Base-by-base conservation (phyloP, 2,888 invertebrate genomes). In the Xylocampa areola region DNA sequence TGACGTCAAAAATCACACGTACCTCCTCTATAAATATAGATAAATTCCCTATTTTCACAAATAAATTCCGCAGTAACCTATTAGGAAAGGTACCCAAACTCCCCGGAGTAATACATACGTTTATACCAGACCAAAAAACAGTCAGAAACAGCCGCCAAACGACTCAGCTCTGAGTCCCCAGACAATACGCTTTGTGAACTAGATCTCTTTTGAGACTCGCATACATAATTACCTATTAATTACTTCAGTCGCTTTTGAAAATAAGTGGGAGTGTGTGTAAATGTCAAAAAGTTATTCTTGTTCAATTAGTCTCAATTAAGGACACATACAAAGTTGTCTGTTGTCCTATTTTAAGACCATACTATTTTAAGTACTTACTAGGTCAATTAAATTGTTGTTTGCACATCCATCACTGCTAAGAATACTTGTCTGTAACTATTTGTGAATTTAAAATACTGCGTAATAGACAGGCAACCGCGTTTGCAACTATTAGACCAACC, bases 81-180 rank as follows among this genome's bases (percentile, higher is more conserved):
- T n/a, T n/a, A n/a, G n/a, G n/a, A n/a, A n/a, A n/a, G n/a, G n/a
- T n/a, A n/a, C n/a, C n/a, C n/a, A 45, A 47, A 55, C 23, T 35
- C 62, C 25, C 58, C 4, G 10, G 39, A 25, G 65, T 44, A 35
- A 64, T 62, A 64, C 44, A 58, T 44, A 39, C 21, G 5, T 41
- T 57, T 63, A 41, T 30, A 29, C 17, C 23, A 21, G 14, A 45
- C 19, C 11, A 16, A 25, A 25, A 25, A 33, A 10, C 33, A 25
- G 21, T 4, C 51, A 25, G 30, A 37, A 14, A 6, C n/a, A 10
- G 32, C 14, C 45, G 37, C 41, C 41, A 52, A 59, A 41, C 14
- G 30, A 30, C 14, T 51, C 14, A 29, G 36, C 32, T 37, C 29
- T 27, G 30, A 8, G 13, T 40, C 52, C 59, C 45, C 17, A 23